Conservation (phyloP, 37 sponge, comb jelly and placozoan genomes). For the Beroe forskalii region DNA sequence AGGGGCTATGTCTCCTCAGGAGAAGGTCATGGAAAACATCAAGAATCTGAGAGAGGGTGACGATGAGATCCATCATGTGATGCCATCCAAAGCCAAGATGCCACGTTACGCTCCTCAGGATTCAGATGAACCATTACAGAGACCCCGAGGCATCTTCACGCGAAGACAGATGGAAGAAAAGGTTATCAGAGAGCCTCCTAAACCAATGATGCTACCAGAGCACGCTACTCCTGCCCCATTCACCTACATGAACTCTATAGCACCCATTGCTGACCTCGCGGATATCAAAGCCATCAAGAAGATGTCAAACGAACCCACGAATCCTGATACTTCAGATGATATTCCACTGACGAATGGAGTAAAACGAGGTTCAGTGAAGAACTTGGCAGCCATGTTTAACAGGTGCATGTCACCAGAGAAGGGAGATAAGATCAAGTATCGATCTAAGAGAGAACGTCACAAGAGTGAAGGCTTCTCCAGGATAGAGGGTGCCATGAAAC, state of each 20-base stretch:
- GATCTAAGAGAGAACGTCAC: neutral
- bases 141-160: constrained; percentile 35
- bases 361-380: constrained; percentile 53
- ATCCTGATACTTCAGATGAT: constrained; percentile 20
- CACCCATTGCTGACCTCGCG: constrained; percentile 18
- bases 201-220: constrained; percentile 34
- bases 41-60: constrained; percentile 62
- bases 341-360: constrained; percentile 15
- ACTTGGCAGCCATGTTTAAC: constrained; percentile 50
- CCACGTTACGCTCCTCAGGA: constrained; percentile 2
- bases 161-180: neutral
- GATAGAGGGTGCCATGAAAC: neutral
- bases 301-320: neutral
- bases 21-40: constrained; percentile 42
- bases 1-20: constrained; percentile 41
- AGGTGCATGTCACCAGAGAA: neutral
- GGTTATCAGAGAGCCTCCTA: neutral
- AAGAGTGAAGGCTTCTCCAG: constrained; percentile 30
- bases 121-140: neutral
- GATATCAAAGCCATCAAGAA: constrained; percentile 40
- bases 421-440: too few relatives aligned
- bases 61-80: neutral
- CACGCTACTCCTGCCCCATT: constrained; percentile 21
- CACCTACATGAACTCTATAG: constrained; percentile 39
- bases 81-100: constrained; percentile 10